Evolutionary conservation across 2,888 invertebrate genomes (phyloP).

Genomic region (Elegia similella): DNA sequence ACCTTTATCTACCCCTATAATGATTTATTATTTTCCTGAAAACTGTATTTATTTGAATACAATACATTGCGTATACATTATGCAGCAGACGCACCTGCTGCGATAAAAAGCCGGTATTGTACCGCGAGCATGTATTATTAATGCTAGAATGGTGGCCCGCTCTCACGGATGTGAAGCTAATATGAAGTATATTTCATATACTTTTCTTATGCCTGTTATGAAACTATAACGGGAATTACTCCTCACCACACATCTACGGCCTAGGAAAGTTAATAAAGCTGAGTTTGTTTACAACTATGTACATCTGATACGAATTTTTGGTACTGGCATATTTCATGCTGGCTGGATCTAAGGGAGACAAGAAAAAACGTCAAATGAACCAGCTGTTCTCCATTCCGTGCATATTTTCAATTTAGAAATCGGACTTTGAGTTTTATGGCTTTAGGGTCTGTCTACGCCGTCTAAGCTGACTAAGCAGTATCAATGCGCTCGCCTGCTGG

Average conservation of each 20-base stretch:
- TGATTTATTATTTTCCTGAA: slow-evolving; percentile 24
- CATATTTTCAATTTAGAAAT: too few relatives aligned
- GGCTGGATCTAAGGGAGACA: too few relatives aligned
- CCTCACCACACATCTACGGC: not conserved
- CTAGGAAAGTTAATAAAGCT: too few relatives aligned
- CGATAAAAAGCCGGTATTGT: slow-evolving; percentile 25
- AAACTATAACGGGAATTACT: not conserved
- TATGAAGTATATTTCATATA: slow-evolving; percentile 2
- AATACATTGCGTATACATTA: slow-evolving; percentile 39
- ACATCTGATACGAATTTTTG: too few relatives aligned
- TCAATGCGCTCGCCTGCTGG: too few relatives aligned
- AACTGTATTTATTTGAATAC: slow-evolving; percentile 37
- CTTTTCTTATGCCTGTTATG: not conserved
- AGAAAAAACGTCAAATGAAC: too few relatives aligned
- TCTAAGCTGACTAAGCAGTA: too few relatives aligned
- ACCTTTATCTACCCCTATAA: slow-evolving; percentile 13
- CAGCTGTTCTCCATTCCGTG: too few relatives aligned
- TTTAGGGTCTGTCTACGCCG: too few relatives aligned
- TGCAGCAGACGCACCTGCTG: slow-evolving; percentile 28
- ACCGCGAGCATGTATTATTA: slow-evolving; percentile 23
- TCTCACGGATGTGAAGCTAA: slow-evolving; percentile 10
- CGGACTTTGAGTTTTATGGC: too few relatives aligned
- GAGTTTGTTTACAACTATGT: too few relatives aligned
- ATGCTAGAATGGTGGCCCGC: slow-evolving; percentile 14
- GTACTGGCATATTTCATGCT: too few relatives aligned